Evolutionary conservation across 2,888 invertebrate species (phyloP).

Genomic region (Linnaemya tessellans): DNA sequence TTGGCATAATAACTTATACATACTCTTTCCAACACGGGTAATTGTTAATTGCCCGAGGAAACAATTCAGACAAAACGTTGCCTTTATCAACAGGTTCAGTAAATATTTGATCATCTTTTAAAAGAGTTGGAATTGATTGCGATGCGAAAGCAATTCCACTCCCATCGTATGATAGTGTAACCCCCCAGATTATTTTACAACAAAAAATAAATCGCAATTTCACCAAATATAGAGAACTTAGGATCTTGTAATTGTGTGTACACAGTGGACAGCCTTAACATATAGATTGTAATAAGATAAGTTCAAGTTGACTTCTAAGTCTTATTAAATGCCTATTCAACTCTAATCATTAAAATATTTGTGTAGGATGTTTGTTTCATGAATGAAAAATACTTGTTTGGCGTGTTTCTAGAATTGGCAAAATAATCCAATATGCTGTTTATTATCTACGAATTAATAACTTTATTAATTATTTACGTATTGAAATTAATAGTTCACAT

Average conservation of each 20-base stretch:
- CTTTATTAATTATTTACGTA: constrained; percentile 30
- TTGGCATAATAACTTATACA: no score
- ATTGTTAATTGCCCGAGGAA: no score
- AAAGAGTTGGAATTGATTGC: no score
- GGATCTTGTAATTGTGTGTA: not conserved
- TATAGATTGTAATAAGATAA: constrained; percentile 7
- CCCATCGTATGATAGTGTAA: no score
- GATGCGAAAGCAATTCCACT: no score
- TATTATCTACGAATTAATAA: not conserved
- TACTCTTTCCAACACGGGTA: no score
- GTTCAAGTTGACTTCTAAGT: constrained; percentile 34
- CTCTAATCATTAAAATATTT: constrained; percentile 36
- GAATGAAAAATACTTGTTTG: constrained; percentile 35
- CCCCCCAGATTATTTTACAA: no score
- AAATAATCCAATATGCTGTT: not conserved
- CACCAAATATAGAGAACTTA: not conserved
- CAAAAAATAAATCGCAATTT: no score
- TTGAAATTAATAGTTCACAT: not conserved
- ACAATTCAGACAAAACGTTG: no score
- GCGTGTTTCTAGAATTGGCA: constrained; percentile 24
- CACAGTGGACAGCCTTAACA: constrained; percentile 27
- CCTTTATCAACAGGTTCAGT: no score
- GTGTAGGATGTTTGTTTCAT: constrained; percentile 52
- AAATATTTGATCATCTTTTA: no score
- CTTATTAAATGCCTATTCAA: constrained; percentile 37